phyloP scores from a whole-genome alignment of 2,113 vertebrate genomes.

The Clarias batrachus region DNA sequence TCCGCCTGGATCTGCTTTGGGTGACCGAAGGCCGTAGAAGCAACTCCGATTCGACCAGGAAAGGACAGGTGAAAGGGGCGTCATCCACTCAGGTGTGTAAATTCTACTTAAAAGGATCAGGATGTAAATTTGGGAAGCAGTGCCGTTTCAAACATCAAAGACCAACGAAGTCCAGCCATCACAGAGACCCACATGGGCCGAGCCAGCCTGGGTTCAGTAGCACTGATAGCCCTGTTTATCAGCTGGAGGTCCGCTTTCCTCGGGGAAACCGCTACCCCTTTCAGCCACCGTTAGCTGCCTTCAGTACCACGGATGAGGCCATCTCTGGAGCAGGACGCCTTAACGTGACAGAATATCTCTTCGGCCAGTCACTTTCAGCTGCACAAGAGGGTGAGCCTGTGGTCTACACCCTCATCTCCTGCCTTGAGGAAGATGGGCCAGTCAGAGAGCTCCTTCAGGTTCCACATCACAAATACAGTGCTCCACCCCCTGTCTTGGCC shows the following conservation, averaged over 20 bases:
- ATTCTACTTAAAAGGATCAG: constrained; percentile 82
- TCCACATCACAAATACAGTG: constrained; percentile 85
- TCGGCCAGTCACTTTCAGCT: constrained; percentile 79
- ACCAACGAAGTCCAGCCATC: constrained; percentile 61
- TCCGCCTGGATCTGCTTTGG: constrained; percentile 78
- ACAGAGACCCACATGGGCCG: constrained; percentile 57
- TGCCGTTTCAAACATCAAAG: constrained; percentile 87
- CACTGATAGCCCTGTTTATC: constrained; percentile 77
- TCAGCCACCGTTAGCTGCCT: constrained; percentile 88
- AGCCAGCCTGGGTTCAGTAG: constrained; percentile 73
- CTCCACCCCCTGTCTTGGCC: constrained; percentile 68
- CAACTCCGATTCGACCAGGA: constrained; percentile 26
- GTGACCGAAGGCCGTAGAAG: constrained; percentile 59
- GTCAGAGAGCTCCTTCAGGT: constrained; percentile 76
- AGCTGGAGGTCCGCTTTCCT: constrained; percentile 90
- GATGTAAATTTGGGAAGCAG: constrained; percentile 85
- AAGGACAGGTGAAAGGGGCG: constrained; percentile 37
- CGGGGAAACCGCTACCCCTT: constrained; percentile 86
- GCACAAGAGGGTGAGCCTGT: constrained; percentile 82
- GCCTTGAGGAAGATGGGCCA: constrained; percentile 83
- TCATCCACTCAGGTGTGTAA: constrained; percentile 74
- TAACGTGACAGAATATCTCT: constrained; percentile 84
- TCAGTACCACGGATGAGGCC: constrained; percentile 85
- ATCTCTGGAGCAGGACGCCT: constrained; percentile 82
- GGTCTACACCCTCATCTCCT: constrained; percentile 84